Evolutionary conservation across 2,888 invertebrate species (phyloP).

Genomic region (Auanema freiburgensis): DNA sequence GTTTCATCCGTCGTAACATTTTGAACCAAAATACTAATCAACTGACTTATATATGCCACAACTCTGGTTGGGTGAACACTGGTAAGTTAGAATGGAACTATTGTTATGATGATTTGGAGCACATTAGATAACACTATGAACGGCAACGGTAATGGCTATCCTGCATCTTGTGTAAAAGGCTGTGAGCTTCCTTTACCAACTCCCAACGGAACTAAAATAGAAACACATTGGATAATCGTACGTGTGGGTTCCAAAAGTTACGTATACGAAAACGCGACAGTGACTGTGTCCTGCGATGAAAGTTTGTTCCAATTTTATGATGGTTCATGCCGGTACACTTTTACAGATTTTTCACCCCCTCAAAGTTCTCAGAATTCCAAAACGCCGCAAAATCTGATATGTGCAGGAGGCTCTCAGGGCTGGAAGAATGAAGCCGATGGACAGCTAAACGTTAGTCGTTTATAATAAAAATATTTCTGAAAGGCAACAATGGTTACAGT

Average conservation of each 20-base stretch:
- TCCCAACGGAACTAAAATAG: slow-evolving; percentile 5
- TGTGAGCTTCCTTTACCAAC: slow-evolving; percentile 2
- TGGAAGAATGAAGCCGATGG: slow-evolving; percentile 9
- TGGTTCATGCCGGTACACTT: neutral
- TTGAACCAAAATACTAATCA: too few relatives aligned
- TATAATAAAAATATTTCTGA: neutral
- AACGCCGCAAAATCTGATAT: neutral
- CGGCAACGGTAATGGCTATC: neutral
- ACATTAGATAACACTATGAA: neutral
- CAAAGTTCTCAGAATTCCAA: neutral
- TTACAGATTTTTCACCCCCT: slow-evolving; percentile 3
- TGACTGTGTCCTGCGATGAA: neutral
- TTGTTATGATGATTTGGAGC: neutral
- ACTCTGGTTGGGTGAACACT: too few relatives aligned
- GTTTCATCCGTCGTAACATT: too few relatives aligned
- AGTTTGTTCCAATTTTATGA: neutral
- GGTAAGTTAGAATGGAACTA: neutral
- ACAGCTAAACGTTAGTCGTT: neutral
- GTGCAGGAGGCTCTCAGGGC: slow-evolving; percentile 8
- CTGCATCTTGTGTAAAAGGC: slow-evolving; percentile 10
- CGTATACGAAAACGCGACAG: slow-evolving; percentile 6
- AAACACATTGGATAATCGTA: neutral
- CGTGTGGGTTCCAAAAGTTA: neutral
- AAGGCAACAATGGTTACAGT: neutral
- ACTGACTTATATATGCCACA: too few relatives aligned